Evolutionary conservation across 1,140 invertebrate genomes (phyloP).

Genomic region (Hydropsyche tenuis): DNA sequence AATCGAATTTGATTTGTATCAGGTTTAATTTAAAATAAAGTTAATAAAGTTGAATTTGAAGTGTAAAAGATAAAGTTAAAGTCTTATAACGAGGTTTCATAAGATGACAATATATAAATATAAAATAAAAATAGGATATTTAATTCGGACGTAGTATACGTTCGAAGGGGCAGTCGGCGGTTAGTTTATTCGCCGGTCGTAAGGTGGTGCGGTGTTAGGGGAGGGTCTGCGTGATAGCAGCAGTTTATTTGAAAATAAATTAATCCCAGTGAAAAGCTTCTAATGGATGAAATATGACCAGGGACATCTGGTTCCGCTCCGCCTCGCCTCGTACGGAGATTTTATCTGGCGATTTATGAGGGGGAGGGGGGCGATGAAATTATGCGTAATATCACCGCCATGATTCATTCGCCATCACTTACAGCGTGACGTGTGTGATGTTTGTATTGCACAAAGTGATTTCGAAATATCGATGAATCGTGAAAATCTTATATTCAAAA

Average conservation of each 20-base stretch:
- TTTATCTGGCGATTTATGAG: constrained; percentile 49
- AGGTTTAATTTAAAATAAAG: too few relatives aligned
- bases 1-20: too few relatives aligned
- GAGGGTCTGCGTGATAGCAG: constrained; percentile 26
- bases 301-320: constrained; percentile 46
- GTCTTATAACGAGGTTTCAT: too few relatives aligned
- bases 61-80: too few relatives aligned
- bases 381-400: constrained; percentile 23
- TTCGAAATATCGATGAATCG: too few relatives aligned
- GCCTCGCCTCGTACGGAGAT: constrained; percentile 34
- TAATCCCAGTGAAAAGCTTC: constrained; percentile 49
- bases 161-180: neutral
- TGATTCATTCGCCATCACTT: constrained; percentile 17
- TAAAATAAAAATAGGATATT: too few relatives aligned
- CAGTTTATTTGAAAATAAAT: constrained; percentile 51
- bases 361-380: constrained; percentile 41
- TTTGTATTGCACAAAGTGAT: neutral
- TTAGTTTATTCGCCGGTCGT: constrained; percentile 27
- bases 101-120: too few relatives aligned
- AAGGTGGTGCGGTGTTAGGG: constrained; percentile 12
- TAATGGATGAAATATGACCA: constrained; percentile 50
- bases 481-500: too few relatives aligned
- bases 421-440: too few relatives aligned
- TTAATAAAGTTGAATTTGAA: too few relatives aligned
- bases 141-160: constrained; percentile 16